A percentile compares a stretch with the other conserved stretches of the same genome.
These are phyloP conservation scores for Scyliorhinus canicula DNA, from an alignment of 2,797 vertebrate species.

Conservation along the genomic window DNA sequence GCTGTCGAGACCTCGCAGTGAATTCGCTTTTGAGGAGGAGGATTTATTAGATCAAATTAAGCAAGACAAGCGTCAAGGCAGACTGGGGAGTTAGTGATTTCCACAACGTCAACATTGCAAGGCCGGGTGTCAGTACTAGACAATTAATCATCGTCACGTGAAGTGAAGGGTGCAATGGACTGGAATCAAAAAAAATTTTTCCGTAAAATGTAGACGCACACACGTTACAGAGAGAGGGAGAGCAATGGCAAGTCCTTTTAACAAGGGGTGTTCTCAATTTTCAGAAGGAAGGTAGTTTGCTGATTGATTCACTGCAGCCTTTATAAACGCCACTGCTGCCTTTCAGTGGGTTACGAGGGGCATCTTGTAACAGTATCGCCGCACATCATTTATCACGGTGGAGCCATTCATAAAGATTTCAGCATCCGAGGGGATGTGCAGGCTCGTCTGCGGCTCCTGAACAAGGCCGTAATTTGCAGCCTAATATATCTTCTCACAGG, in stretches of 20 bases:
- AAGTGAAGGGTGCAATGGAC: too few relatives aligned
- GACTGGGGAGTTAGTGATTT: background rate
- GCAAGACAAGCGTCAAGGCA: background rate
- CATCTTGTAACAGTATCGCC: background rate
- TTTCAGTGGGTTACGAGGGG: background rate
- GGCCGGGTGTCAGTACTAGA: background rate
- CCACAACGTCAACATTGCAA: background rate
- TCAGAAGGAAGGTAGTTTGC: background rate
- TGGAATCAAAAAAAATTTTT: background rate
- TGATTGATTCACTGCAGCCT: background rate
- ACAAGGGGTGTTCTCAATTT: too few relatives aligned
- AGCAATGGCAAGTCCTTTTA: background rate
- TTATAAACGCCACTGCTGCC: background rate
- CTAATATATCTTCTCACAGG: too few relatives aligned
- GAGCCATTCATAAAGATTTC: background rate
- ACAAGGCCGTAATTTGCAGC: background rate
- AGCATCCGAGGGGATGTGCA: background rate
- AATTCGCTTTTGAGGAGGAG: background rate
- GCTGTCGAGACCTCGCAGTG: background rate
- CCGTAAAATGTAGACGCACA: background rate
- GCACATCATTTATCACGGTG: background rate
- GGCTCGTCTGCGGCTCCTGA: background rate
- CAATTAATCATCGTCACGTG: background rate
- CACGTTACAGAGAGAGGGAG: background rate
- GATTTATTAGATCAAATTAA: conserved; percentile 34